Base-by-base conservation (phyloP, 2,113 vertebrate species). In the Sterna hirundo region DNA sequence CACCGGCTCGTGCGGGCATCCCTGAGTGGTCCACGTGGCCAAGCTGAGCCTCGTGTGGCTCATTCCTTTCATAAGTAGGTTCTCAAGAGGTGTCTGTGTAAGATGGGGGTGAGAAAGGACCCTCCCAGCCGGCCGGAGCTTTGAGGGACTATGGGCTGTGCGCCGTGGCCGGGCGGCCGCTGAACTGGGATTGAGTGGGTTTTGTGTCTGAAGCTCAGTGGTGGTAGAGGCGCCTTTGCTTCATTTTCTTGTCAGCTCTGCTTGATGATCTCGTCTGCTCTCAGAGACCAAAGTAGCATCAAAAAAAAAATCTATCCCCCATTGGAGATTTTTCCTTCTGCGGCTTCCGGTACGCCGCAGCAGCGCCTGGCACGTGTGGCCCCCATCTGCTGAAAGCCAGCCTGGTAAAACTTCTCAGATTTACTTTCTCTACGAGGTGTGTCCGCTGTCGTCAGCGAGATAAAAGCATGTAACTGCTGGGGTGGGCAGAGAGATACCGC, bases 1-100 rank as follows among this genome's bases (percentile, higher is more conserved):
- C 44, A 16, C 32, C 1, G 4, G 25, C 5, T 72, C 5, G 0
- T 44, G 22, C 3, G 29, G 62, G 36, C 6, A 0, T 40, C 69
- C 76, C 52, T 3, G 26, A 20, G 36, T 58, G 77, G 22, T 62
- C 42, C 52, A 1, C 0, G 1, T 1, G 25, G 65, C 66, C 38
- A 0, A 7, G 29, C 30, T 15, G 29, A 23, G 13, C 11, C 51
- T 90, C 1, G 0, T 10, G 69, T 8, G 19, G 36, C 77, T 55
- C 47, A 12, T 49, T 49, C 65, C 47, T 75, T 46, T 5, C 12
- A 22, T 16, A 13, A 36, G 46, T 9, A 26, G 52, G 49, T 22
- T 80, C 68, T 88, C 36, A 23, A 6, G 64, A 40, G 29, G 14
- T 9, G 22, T 47, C 27, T 60, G 7, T 46, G 60, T 19, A 8